Conservation (phyloP, 1,140 invertebrate species). For the Ganaspis sp. region DNA sequence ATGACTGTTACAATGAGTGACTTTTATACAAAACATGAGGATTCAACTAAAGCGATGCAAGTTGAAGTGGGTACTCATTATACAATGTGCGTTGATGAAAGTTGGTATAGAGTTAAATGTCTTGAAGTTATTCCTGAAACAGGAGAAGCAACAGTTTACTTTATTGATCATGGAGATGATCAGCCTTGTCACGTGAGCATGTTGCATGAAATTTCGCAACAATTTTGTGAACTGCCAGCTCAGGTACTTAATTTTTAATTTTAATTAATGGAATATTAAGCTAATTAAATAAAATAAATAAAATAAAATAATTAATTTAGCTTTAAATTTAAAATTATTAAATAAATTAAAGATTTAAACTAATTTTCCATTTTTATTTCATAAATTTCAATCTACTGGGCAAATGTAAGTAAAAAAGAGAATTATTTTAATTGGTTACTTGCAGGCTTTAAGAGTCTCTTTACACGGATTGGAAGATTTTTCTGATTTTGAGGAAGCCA, state of each 20-base stretch:
- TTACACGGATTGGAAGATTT: slow-evolving; percentile 79
- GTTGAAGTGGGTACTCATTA: slow-evolving; percentile 74
- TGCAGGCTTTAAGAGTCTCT: slow-evolving; percentile 79
- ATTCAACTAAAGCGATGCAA: not conserved
- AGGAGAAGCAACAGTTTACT: slow-evolving; percentile 75
- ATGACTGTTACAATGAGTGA: slow-evolving; percentile 77
- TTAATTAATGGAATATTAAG: not conserved
- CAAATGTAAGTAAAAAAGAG: too few species aligned
- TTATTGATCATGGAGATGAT: slow-evolving; percentile 81
- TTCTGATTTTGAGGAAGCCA: slow-evolving; percentile 55
- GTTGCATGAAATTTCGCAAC: slow-evolving; percentile 77
- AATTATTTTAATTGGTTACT: slow-evolving; percentile 36
- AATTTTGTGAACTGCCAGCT: slow-evolving; percentile 78
- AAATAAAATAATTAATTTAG: slow-evolving; percentile 31
- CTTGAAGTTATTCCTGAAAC: slow-evolving; percentile 69
- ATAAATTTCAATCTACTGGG: too few species aligned
- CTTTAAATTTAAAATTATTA: too few species aligned
- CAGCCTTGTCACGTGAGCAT: slow-evolving; percentile 71
- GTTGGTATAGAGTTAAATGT: slow-evolving; percentile 79
- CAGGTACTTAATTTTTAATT: slow-evolving; percentile 74
- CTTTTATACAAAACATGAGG: slow-evolving; percentile 71
- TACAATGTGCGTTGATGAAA: slow-evolving; percentile 77
- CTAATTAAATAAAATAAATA: slow-evolving; percentile 33
- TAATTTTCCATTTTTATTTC: too few species aligned
- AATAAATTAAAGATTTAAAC: too few species aligned